These are phyloP conservation scores for Astyanax mexicanus DNA, from an alignment of 2,797 vertebrate genomes.

Conservation along the genomic window DNA sequence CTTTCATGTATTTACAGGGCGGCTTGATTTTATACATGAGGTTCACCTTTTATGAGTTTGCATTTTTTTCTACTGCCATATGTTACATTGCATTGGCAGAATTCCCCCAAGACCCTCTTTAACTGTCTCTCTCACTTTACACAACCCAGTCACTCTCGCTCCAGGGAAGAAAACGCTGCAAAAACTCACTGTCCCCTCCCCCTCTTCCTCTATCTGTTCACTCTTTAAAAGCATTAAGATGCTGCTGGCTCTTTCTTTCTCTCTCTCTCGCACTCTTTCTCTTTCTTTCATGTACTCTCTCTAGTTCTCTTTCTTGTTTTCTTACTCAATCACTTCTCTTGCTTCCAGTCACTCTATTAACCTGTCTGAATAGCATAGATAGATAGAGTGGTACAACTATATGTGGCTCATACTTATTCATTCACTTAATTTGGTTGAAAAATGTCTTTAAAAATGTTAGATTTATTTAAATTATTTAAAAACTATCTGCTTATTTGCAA, in stretches of 20 bases:
- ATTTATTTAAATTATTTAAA: no score
- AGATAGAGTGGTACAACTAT: no score
- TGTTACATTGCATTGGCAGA: conserved; percentile 10
- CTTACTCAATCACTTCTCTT: not conserved
- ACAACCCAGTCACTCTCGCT: conserved; percentile 11
- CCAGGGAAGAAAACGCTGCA: conserved; percentile 30
- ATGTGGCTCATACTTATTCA: no score
- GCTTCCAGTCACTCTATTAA: conserved; percentile 4
- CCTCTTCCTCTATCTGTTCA: not conserved
- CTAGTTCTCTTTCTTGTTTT: no score
- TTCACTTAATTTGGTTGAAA: no score
- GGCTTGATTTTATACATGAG: conserved; percentile 38
- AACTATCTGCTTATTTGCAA: no score
- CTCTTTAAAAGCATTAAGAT: conserved; percentile 39
- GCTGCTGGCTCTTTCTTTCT: conserved; percentile 45
- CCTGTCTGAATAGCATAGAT: conserved; percentile 3
- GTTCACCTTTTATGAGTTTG: conserved; percentile 39
- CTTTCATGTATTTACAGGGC: conserved; percentile 23
- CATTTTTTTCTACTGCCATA: conserved; percentile 35
- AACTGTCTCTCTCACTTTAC: conserved; percentile 31
- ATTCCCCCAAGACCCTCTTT: conserved; percentile 12
- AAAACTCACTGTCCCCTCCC: conserved; percentile 10
- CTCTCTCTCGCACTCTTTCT: conserved; percentile 20
- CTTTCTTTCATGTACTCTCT: not conserved
- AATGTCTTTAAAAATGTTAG: no score